These are phyloP conservation scores for Helogale parvula DNA, from an alignment of 2,113 vertebrate genomes.

Conservation along the genomic window DNA sequence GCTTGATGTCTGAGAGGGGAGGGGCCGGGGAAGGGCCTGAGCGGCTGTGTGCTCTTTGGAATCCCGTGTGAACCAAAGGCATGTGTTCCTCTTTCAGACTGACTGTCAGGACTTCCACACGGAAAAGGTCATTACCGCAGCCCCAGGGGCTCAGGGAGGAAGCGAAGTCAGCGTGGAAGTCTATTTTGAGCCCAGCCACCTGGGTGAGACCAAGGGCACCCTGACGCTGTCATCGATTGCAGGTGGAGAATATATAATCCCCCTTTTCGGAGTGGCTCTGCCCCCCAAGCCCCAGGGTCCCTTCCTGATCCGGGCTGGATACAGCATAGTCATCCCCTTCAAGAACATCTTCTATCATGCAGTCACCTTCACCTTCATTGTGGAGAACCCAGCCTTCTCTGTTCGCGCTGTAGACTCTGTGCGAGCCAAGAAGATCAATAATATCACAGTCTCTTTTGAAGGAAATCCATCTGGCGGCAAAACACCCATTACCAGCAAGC, in stretches of 20 bases:
- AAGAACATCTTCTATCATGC: slow-evolving; percentile 91
- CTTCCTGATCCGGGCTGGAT: slow-evolving; percentile 83
- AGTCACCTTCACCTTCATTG: slow-evolving; percentile 83
- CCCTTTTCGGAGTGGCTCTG: slow-evolving; percentile 86
- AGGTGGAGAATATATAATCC: slow-evolving; percentile 88
- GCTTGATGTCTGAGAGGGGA: not conserved
- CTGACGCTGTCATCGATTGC: slow-evolving; percentile 85
- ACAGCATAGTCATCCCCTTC: slow-evolving; percentile 89
- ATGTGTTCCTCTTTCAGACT: slow-evolving; percentile 77
- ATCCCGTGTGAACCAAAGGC: not conserved
- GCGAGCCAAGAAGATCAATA: slow-evolving; percentile 85
- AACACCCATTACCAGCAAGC: slow-evolving; percentile 83
- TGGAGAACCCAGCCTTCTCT: slow-evolving; percentile 88
- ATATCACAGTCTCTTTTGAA: slow-evolving; percentile 86
- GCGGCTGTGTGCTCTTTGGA: not conserved
- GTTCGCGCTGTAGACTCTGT: slow-evolving; percentile 83
- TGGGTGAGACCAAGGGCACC: slow-evolving; percentile 86
- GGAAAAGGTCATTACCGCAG: slow-evolving; percentile 81
- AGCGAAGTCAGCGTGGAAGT: slow-evolving; percentile 88
- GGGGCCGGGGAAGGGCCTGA: no score
- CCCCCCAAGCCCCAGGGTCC: slow-evolving; percentile 91
- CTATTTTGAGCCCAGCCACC: slow-evolving; percentile 89
- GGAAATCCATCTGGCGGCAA: slow-evolving; percentile 62
- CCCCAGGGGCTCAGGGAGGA: slow-evolving; percentile 84
- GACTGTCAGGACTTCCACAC: slow-evolving; percentile 87